Evolutionary conservation across 2,113 vertebrate species (phyloP).

Genomic region (Cebus imitator): DNA sequence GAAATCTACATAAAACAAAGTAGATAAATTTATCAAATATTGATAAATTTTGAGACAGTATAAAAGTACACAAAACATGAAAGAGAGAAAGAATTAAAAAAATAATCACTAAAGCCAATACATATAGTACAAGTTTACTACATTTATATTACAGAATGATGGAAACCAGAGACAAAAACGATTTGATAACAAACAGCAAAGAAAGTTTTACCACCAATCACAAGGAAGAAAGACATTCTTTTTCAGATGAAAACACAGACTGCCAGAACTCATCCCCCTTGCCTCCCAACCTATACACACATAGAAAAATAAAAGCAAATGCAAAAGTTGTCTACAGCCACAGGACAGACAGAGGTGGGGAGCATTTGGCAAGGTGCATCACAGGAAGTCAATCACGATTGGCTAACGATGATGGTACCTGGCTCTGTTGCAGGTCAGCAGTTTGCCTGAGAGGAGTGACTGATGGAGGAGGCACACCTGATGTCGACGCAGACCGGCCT

Average conservation of each 20-base stretch:
- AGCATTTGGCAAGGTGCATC: conserved; percentile 87
- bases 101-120: conserved; percentile 67
- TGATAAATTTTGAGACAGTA: conserved; percentile 88
- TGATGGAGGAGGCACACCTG: conserved; percentile 92
- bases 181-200: conserved; percentile 81
- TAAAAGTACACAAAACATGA: conserved; percentile 85
- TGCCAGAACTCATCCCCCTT: background rate
- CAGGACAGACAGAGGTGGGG: conserved; percentile 87
- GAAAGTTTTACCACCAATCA: conserved; percentile 76
- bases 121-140: conserved; percentile 83
- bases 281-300: conserved; percentile 40
- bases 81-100: conserved; percentile 70
- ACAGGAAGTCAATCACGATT: conserved; percentile 89
- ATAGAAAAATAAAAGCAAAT: conserved; percentile 73
- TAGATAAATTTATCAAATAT: conserved; percentile 87
- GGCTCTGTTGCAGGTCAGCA: conserved; percentile 91
- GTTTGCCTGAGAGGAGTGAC: conserved; percentile 90
- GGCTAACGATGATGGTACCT: conserved; percentile 91
- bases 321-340: conserved; percentile 79
- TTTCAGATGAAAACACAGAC: conserved; percentile 73
- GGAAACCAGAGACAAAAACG: conserved; percentile 83
- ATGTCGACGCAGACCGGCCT: conserved; percentile 93
- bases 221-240: conserved; percentile 72
- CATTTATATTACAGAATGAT: conserved; percentile 86
- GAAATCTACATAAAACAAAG: conserved; percentile 84